Evolutionary conservation across 2,113 vertebrate genomes (phyloP), one percentile per base, ranked within the genome.

Genomic region (Saimiri boliviensis): DNA sequence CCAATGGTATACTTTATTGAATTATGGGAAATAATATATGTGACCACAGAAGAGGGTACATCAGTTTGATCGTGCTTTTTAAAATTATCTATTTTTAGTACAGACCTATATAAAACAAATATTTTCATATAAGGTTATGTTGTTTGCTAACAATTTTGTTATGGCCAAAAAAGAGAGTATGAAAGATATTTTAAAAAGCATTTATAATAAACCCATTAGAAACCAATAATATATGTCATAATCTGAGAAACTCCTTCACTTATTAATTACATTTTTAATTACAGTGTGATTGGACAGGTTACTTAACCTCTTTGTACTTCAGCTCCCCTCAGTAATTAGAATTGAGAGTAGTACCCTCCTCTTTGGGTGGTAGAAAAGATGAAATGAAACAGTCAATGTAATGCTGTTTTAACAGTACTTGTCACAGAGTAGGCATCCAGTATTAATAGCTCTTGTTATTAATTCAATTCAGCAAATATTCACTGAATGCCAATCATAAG

Each of bases 61-160:
- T 95, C 25, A 49, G 54, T 83, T 76, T 89, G 60, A 77, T 52
- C 88, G 16, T 56, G 7, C 21, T 84, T 95, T 94, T 40, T 1
- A 58, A 93, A 95, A 66, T 92, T 37, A 70, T 54, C 56, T 83
- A 54, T 73, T 91, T 71, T 94, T 14, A 88, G 42, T 84, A 76
- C 12, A 30, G 27, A 70, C 42, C 35, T 60, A 8, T 56, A 54
- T 74, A 86, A 89, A 86, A 71, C 71, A 90, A 89, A n/a, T 32
- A 8, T 86, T 93, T 91, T 93, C 66, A 49, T 56, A 37, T 54
- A 86, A 60, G 27, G 68, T 74, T 21, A 49, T 60, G 63, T n/a
- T 89, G 11, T 89, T 93, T 81, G 23, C 42, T 94, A 74, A 84
- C 30, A 70, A 45, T 77, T 71, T 49, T 87, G 21, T 25, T 76